phyloP scores from a whole-genome alignment of 2,797 vertebrate genomes.

The Aeoliscus strigatus region DNA sequence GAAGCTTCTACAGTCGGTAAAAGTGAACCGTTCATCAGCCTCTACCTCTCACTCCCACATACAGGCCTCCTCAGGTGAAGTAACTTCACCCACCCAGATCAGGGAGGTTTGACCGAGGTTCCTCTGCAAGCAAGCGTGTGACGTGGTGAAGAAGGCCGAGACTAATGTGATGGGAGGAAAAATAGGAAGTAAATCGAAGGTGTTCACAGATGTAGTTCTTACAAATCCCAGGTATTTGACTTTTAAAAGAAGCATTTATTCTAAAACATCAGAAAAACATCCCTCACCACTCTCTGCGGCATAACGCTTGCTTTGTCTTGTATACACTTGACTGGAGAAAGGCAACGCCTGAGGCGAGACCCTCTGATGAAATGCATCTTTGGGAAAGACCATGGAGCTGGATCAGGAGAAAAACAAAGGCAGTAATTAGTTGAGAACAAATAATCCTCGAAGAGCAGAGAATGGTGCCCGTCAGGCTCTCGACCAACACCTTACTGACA shows the following conservation, averaged over 20 bases:
- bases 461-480: conserved; percentile 4
- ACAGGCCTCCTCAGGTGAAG: conserved; percentile 6
- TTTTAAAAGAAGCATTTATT: too few species aligned
- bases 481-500: too few species aligned
- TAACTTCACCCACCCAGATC: conserved; percentile 11
- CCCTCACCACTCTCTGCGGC: not conserved
- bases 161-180: conserved; percentile 46
- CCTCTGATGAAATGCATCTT: conserved; percentile 39
- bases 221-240: too few species aligned
- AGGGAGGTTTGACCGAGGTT: conserved; percentile 26
- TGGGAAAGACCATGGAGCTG: conserved; percentile 11
- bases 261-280: too few species aligned
- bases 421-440: conserved; percentile 47
- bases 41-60: too few species aligned
- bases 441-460: conserved; percentile 17
- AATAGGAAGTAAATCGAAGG: not conserved
- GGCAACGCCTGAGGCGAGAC: conserved; percentile 28
- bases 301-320: conserved; percentile 23
- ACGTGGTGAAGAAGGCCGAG: conserved; percentile 14
- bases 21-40: too few species aligned
- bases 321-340: conserved; percentile 38
- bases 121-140: conserved; percentile 22
- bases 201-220: too few species aligned
- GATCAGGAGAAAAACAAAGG: conserved; percentile 28
- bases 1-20: too few species aligned